Percentiles rank a stretch among this genome's conserved stretches.
Conservation (phyloP, 2,797 vertebrate genomes). For the Syngnathus rostellatus region DNA sequence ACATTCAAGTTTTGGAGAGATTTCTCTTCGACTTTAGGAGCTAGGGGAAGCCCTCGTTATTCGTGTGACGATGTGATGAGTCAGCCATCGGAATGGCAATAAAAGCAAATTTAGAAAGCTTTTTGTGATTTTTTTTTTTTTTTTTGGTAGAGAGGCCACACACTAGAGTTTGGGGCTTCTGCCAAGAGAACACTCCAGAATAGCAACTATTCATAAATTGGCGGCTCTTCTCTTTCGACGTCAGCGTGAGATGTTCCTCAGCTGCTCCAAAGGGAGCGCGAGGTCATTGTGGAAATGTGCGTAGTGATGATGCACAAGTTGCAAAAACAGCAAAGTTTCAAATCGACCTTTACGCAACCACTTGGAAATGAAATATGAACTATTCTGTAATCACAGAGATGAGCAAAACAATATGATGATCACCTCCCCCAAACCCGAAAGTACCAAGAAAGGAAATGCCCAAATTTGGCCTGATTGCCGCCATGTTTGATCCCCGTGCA, state of each 20-base stretch:
- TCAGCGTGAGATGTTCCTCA: conserved; percentile 27
- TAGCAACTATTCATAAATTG: conserved; percentile 6
- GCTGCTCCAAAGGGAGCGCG: conserved; percentile 23
- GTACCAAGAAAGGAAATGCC: too few relatives aligned
- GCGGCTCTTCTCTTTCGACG: conserved; percentile 9
- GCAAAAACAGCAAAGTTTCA: background rate
- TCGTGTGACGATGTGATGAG: conserved; percentile 43
- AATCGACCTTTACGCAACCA: background rate
- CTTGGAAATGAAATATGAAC: background rate
- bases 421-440: too few relatives aligned
- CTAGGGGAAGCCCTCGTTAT: conserved; percentile 55
- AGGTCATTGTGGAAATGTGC: conserved; percentile 12
- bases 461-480: too few relatives aligned
- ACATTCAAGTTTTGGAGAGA: conserved; percentile 6
- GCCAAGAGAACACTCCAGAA: conserved; percentile 9
- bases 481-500: too few relatives aligned
- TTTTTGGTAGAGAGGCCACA: conserved; percentile 52
- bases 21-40: conserved; percentile 10
- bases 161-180: conserved; percentile 27
- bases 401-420: too few relatives aligned
- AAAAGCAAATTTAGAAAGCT: conserved; percentile 42
- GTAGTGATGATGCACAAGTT: background rate
- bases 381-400: too few relatives aligned
- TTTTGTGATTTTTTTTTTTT: conserved; percentile 42
- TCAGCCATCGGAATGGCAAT: conserved; percentile 42